Conservation (phyloP, 64 coral and sea anemone genomes). For the Astreopora myriophthalma region DNA sequence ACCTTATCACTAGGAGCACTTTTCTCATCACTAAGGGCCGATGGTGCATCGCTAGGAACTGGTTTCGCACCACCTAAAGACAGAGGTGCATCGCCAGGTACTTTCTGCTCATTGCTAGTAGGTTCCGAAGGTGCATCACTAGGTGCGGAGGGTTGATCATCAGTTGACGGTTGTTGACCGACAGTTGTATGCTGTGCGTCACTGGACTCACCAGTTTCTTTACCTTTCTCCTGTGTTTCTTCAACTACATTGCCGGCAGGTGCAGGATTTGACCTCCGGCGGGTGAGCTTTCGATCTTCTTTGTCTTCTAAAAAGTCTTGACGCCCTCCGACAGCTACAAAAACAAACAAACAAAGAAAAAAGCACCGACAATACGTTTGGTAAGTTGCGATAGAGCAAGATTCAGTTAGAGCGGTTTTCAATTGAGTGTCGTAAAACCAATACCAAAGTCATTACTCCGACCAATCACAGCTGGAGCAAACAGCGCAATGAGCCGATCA, state of each 20-base stretch:
- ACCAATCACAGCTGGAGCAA: too few species aligned
- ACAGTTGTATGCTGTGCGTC: background rate
- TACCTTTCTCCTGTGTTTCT: background rate
- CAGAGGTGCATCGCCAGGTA: background rate
- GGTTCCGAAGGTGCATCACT: background rate
- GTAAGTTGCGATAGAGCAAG: background rate
- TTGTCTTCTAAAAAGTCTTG: slow-evolving; percentile 24
- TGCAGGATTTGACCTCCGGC: background rate
- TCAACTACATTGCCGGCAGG: background rate
- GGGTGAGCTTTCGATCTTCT: background rate
- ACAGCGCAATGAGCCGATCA: too few species aligned
- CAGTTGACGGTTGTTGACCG: background rate
- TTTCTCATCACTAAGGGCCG: background rate
- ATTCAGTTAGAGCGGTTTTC: too few species aligned
- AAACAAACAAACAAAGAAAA: background rate
- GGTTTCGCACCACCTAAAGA: background rate
- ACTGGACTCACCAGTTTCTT: background rate
- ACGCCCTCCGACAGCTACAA: slow-evolving; percentile 12
- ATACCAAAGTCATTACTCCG: too few species aligned
- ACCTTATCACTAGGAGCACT: background rate
- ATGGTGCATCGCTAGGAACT: background rate
- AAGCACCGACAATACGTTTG: background rate
- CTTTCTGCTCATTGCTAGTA: background rate
- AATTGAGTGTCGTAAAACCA: too few species aligned
- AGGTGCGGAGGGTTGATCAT: background rate